phyloP scores from a whole-genome alignment of 2,888 invertebrate genomes.

The Xestobium rufovillosum region DNA sequence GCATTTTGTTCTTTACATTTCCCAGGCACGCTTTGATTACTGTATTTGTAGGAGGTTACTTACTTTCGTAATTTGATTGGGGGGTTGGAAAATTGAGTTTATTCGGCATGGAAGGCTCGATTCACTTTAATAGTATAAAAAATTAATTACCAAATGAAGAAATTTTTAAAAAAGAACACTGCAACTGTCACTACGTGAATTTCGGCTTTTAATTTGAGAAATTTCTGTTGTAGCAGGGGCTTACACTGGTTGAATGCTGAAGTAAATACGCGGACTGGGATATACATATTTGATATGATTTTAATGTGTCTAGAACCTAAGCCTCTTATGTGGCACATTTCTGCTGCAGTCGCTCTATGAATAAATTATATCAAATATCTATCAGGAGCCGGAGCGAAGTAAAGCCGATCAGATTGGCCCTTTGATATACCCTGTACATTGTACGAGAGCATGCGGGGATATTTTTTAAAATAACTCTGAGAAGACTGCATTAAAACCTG shows the following conservation, averaged over 20 bases:
- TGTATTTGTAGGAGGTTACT: too few species aligned
- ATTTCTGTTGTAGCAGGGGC: too few species aligned
- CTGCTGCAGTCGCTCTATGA: conserved; percentile 52
- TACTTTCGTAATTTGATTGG: too few species aligned
- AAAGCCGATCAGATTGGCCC: conserved; percentile 41
- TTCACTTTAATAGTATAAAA: too few species aligned
- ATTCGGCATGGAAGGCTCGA: too few species aligned
- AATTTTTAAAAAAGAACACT: too few species aligned
- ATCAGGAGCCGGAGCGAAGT: conserved; percentile 47
- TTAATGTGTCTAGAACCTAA: conserved; percentile 45
- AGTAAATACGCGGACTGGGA: conserved; percentile 39
- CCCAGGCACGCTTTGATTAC: conserved; percentile 13
- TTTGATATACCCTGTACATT: conserved; percentile 32
- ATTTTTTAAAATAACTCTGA: too few species aligned
- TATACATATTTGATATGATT: conserved; percentile 47
- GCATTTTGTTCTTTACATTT: conserved; percentile 21
- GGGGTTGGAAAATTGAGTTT: too few species aligned
- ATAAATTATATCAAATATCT: conserved; percentile 69
- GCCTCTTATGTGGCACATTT: conserved; percentile 44
- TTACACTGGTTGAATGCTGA: conserved; percentile 32
- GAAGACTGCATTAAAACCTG: too few species aligned
- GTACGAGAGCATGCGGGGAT: not conserved
- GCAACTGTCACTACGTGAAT: too few species aligned
- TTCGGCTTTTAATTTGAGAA: conserved; percentile 6
- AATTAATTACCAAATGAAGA: too few species aligned